Evolutionary conservation across 2,888 invertebrate species (phyloP).

Genomic region (Tetranychus piercei): DNA sequence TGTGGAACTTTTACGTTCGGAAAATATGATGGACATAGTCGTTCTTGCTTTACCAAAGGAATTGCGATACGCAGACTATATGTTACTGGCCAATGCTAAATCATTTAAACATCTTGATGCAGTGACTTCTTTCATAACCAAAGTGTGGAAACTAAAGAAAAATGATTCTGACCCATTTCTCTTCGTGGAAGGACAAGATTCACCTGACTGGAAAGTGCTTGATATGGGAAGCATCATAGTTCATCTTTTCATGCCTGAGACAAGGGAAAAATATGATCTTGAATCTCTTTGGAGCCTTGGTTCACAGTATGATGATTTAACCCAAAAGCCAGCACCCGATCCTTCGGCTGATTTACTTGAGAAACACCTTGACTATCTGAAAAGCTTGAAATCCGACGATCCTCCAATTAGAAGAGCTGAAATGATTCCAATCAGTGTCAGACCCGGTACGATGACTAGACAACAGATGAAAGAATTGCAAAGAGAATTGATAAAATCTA

Average conservation of each 20-base stretch:
- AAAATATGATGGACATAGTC: slow-evolving; percentile 61
- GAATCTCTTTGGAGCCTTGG: slow-evolving; percentile 83
- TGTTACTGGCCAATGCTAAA: slow-evolving; percentile 50
- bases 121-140: slow-evolving; percentile 9
- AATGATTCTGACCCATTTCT: slow-evolving; percentile 42
- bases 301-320: slow-evolving; percentile 52
- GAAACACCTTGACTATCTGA: neutral
- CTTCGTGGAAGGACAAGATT: slow-evolving; percentile 51
- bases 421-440: neutral
- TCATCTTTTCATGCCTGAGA: slow-evolving; percentile 58
- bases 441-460: neutral
- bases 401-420: neutral
- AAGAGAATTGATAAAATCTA: neutral
- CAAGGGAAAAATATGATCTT: slow-evolving; percentile 57
- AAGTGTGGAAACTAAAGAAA: slow-evolving; percentile 27
- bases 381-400: neutral
- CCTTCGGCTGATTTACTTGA: neutral
- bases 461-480: neutral
- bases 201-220: slow-evolving; percentile 66
- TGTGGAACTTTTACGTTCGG: slow-evolving; percentile 51
- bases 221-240: slow-evolving; percentile 75
- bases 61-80: slow-evolving; percentile 60
- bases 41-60: slow-evolving; percentile 55
- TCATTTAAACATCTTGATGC: slow-evolving; percentile 32
- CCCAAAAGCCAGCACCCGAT: slow-evolving; percentile 30